Evolutionary conservation across 2,797 vertebrate species (phyloP).

Genomic region (Macrochelys suwanniensis): DNA sequence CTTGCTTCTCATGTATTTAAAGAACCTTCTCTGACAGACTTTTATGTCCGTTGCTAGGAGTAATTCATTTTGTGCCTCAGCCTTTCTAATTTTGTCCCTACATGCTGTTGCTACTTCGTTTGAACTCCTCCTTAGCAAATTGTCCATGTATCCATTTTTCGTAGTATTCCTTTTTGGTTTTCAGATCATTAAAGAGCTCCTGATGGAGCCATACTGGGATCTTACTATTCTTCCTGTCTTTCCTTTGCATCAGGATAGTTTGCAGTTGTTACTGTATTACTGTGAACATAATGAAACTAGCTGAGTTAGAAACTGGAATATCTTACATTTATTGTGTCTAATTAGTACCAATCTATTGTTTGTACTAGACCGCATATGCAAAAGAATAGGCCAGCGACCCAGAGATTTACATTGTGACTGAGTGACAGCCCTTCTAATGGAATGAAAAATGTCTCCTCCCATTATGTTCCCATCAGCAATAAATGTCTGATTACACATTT

Average conservation of each 20-base stretch:
- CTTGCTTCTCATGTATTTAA: too few relatives aligned
- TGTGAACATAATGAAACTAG: not conserved
- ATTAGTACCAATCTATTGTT: not conserved
- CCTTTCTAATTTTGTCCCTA: too few relatives aligned
- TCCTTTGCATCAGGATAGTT: too few relatives aligned
- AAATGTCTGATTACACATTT: not conserved
- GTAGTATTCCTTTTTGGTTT: too few relatives aligned
- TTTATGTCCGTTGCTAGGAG: too few relatives aligned
- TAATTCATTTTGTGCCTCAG: too few relatives aligned
- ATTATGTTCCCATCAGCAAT: not conserved
- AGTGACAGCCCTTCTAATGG: not conserved
- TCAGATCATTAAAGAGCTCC: too few relatives aligned
- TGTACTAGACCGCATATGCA: not conserved
- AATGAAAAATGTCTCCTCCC: too few relatives aligned
- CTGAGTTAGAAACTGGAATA: not conserved
- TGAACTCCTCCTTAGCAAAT: not conserved
- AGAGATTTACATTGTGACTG: not conserved
- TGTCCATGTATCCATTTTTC: not conserved
- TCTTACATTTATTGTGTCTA: not conserved
- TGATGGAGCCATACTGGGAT: too few relatives aligned
- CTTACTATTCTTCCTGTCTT: too few relatives aligned
- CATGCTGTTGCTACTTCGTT: too few relatives aligned
- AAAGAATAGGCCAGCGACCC: not conserved
- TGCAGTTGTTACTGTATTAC: not conserved
- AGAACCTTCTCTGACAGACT: too few relatives aligned